Evolutionary conservation across 1,140 invertebrate species (phyloP).

Genomic region (Bombus terrestris): DNA sequence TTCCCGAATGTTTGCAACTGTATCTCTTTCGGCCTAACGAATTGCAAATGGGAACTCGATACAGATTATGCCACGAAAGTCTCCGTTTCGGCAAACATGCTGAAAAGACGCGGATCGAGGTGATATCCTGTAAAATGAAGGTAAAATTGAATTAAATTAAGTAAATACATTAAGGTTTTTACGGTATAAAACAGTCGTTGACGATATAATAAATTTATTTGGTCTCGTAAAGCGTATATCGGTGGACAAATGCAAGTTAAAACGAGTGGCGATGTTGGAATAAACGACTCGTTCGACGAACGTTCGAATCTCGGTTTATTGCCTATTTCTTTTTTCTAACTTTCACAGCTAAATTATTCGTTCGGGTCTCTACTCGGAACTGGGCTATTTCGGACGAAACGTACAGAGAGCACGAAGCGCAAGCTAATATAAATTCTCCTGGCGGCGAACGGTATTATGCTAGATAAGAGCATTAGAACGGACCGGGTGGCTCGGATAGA

Average conservation of each 20-base stretch:
- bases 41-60: background rate
- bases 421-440: conserved; percentile 22
- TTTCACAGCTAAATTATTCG: background rate
- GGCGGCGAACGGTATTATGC: conserved; percentile 22
- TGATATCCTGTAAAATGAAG: too few relatives aligned
- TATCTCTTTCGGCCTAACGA: conserved; percentile 1
- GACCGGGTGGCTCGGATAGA: conserved; percentile 12
- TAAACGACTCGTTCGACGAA: too few relatives aligned
- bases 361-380: background rate
- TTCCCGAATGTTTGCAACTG: background rate
- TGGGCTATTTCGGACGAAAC: background rate
- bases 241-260: too few relatives aligned
- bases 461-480: conserved; percentile 31
- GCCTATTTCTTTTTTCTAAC: background rate
- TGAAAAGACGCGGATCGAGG: background rate
- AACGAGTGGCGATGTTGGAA: too few relatives aligned
- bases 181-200: fast-evolving
- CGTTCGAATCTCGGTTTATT: background rate
- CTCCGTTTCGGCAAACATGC: background rate
- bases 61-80: too few relatives aligned
- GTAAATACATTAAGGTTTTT: too few relatives aligned
- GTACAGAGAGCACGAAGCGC: background rate
- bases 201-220: fast-evolving
- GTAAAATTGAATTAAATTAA: too few relatives aligned
- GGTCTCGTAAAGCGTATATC: too few relatives aligned